phyloP scores from a whole-genome alignment of 2,113 vertebrate genomes.

The Epinephelus lanceolatus region DNA sequence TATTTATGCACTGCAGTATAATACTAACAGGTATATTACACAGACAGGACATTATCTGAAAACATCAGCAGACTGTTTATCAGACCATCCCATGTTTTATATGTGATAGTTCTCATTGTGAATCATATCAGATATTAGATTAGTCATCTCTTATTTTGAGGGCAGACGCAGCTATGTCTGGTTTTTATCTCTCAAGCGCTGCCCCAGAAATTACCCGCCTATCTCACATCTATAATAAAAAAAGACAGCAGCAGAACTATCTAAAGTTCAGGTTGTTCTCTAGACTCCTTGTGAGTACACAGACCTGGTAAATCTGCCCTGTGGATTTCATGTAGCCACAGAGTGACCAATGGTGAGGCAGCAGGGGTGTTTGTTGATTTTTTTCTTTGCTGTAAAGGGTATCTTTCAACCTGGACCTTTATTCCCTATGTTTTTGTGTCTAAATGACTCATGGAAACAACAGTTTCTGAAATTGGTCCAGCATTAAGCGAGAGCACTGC shows the following conservation, averaged over 20 bases:
- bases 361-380: neutral
- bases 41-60: conserved; percentile 30
- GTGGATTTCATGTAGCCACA: neutral
- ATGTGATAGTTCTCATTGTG: conserved; percentile 37
- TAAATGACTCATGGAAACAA: too few relatives aligned
- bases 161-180: conserved; percentile 10
- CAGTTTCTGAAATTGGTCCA: too few relatives aligned
- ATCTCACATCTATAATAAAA: conserved; percentile 30
- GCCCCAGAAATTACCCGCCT: conserved; percentile 3
- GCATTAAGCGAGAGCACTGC: too few relatives aligned
- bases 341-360: neutral
- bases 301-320: conserved; percentile 5
- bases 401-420: too few relatives aligned
- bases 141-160: conserved; percentile 46
- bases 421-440: too few relatives aligned
- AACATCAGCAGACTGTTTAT: conserved; percentile 40
- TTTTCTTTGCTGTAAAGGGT: neutral
- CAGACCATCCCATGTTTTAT: conserved; percentile 39
- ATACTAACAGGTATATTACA: conserved; percentile 10
- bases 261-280: conserved; percentile 11
- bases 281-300: neutral
- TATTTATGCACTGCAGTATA: conserved; percentile 1
- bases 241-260: conserved; percentile 6
- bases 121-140: conserved; percentile 58
- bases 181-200: conserved; percentile 38